A percentile compares a stretch with the other conserved stretches of the same genome.
Evolutionary conservation across 2,113 vertebrate species (phyloP).

Genomic region (Campylorhamphus procurvoides): DNA sequence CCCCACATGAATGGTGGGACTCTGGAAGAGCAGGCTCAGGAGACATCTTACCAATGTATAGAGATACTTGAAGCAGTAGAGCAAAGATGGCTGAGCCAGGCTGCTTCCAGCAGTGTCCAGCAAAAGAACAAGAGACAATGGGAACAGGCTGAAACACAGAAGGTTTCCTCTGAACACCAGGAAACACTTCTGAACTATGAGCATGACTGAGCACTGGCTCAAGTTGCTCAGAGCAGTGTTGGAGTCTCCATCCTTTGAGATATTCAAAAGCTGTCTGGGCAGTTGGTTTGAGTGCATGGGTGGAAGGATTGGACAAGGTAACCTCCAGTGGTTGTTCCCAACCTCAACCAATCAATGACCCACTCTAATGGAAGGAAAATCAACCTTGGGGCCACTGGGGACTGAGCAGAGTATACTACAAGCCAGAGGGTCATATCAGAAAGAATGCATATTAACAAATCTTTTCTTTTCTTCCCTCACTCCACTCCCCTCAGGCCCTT

Average conservation of each 20-base stretch:
- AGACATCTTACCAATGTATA: not conserved
- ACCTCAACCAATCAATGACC: not conserved
- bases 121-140: not conserved
- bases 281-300: not conserved
- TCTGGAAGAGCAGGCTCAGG: not conserved
- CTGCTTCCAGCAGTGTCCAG: not conserved
- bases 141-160: not conserved
- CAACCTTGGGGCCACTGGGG: too few relatives aligned
- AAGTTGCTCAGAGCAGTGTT: not conserved
- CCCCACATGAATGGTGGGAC: not conserved
- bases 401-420: not conserved
- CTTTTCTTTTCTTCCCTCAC: not conserved
- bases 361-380: not conserved
- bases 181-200: not conserved
- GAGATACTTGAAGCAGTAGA: not conserved
- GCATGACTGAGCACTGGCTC: not conserved
- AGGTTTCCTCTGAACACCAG: not conserved
- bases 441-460: not conserved
- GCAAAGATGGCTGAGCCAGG: accelerated
- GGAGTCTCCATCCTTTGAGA: not conserved
- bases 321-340: not conserved
- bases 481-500: not conserved
- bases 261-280: not conserved
- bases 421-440: not conserved
- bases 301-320: not conserved